Base-by-base conservation (phyloP, 2,888 invertebrate species). In the Lordiphosa fenestrarum region DNA sequence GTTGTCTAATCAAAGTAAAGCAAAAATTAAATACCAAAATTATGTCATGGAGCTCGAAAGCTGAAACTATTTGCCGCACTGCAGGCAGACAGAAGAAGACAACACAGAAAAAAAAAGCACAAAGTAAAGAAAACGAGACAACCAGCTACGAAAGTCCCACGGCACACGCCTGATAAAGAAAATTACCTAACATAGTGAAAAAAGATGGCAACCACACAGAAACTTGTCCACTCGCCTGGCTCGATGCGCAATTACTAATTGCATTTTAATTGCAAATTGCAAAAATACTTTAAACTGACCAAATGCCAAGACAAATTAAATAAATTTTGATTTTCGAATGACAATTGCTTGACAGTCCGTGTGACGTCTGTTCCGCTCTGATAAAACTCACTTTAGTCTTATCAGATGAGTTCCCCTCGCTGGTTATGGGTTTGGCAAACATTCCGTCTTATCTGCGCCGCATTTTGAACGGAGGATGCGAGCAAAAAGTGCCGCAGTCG, bases 221-320 rank as follows among this genome's bases (percentile, higher is more conserved):
- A 15, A 37, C 53, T 37, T 39, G 30, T 10, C 46, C 25, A 9
- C 9, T 10, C 30, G 33, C 35, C 7, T 15, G 23, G 12, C 41
- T 53, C 41, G 25, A 38, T 54, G 73, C 70, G 64, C 70, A 81
- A 81, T 81, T 83, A 67, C 67, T 72, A 84, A 81, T 81, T 81
- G 78, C 82, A 63, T 59, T 71, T 69, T 69, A 74, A 66, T 70
- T 53, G 66, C 38, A 33, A 53, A 55, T 44, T 40, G 57, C 25
- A 62, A 35, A 46, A 60, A 49, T 60, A 55, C 52, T 35, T 42
- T 56, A 42, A 64, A 57, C 55, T 56, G 30, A 21, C 38, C 9
- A 44, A 44, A 21, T 37, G 38, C 57, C 63, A 63, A 53, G 48
- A 44, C 46, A 67, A 72, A 84, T 84, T 65, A 66, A 66, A 84